Evolutionary conservation across 30 jellyfish, hydroid and myxozoan species (phyloP).

Genomic region (Catostylus mosaicus): DNA sequence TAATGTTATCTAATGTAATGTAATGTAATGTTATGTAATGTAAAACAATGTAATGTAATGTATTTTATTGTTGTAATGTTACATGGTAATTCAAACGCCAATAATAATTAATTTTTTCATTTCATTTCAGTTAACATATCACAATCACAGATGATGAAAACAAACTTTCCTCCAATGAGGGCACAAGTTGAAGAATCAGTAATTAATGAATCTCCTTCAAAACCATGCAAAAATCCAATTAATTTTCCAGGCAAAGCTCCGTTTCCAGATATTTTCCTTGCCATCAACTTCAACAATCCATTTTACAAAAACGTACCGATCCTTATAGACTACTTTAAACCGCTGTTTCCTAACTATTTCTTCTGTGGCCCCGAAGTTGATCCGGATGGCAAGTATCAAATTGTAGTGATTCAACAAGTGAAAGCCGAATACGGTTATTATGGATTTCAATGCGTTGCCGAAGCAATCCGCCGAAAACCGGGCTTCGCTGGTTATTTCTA

Average conservation of each 20-base stretch:
- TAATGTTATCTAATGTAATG: too few relatives aligned
- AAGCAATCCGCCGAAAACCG: slow-evolving; percentile 64
- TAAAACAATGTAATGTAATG: too few relatives aligned
- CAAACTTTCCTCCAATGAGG: too few relatives aligned
- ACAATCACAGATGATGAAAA: too few relatives aligned
- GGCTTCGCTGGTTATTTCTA: slow-evolving; percentile 62
- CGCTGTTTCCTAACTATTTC: slow-evolving; percentile 44
- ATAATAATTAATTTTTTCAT: too few relatives aligned
- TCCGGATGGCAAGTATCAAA: neutral
- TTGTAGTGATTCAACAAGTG: slow-evolving; percentile 23
- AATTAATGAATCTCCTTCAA: neutral
- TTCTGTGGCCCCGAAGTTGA: slow-evolving; percentile 75
- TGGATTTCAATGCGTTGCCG: slow-evolving; percentile 71
- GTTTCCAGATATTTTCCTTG: slow-evolving; percentile 41
- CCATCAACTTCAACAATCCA: slow-evolving; percentile 78
- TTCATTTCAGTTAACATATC: too few relatives aligned
- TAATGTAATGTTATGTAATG: too few relatives aligned
- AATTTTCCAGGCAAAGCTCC: slow-evolving; percentile 13
- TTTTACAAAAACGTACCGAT: slow-evolving; percentile 33
- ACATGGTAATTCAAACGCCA: too few relatives aligned
- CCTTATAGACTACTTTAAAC: slow-evolving; percentile 30
- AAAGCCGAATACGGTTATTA: slow-evolving; percentile 43
- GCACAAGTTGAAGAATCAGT: neutral
- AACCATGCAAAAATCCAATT: neutral
- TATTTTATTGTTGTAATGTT: too few relatives aligned